Base-by-base conservation (phyloP, 2,113 vertebrate species). In the Callopanchax toddi region DNA sequence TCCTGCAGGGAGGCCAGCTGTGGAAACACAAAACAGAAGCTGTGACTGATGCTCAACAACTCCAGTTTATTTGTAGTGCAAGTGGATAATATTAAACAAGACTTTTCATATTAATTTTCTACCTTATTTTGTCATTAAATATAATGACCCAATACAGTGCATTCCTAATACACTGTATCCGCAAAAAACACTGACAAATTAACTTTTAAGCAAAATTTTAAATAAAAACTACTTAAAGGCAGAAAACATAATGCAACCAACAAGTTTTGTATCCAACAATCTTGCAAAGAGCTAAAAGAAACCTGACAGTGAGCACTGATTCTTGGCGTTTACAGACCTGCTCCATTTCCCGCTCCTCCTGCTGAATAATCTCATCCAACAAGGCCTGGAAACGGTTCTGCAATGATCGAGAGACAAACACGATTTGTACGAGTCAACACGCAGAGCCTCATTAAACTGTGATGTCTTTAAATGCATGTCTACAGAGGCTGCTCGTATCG, bases 1-100 rank as follows among this genome's bases (percentile, higher is more conserved):
- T 98, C 96, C 76, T 99, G 95, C 76, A 99, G 93, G n/a, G 96
- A 96, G 0, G 91, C 94, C 91, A 99, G 93, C 94, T 96, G 88
- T 87, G 82, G 78, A 76, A 71, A 71, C 40, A 74, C 46, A 81
- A 85, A 81, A 68, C 54, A 71, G 66, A 60, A 72, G 50, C 43
- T 32, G 17, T 87, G 84, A 92, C 71, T 78, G 78, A 90, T 79
- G 67, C 37, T 64, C 45, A 44, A 34, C 76, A 70, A 73, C 78
- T 64, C 68, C 18, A 74, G 74, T 80, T 67, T 86, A 89, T 89
- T 85, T 83, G 76, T 36, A 69, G 78, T 66, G 73, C 82, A 89
- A 90, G 79, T 82, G 81, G 75, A 85, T 73, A 74, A 86, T 84
- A 82, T 87, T 89, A 74, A 86, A 87, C 70, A 67, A 69, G 61